Evolutionary conservation across 1,140 invertebrate species (phyloP), one percentile per base, ranked within the genome.

Genomic region (Lepidurus couesii): DNA sequence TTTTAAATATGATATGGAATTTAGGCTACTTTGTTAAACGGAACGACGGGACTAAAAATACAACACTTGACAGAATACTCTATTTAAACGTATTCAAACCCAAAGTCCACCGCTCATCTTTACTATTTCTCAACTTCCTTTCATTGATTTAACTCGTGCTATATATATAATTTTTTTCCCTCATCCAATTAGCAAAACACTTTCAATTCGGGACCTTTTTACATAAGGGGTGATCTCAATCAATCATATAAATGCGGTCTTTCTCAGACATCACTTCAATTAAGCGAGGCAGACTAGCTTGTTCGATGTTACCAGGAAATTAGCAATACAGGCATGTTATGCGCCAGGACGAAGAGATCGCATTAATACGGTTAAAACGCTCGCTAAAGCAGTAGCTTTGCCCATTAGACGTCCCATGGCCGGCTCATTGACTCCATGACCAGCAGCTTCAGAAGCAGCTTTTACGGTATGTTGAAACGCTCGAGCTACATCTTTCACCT

Each of bases 381-480:
- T 91, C 5, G 93, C 93, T 80, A 96, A 84, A 73, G 90, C 90
- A 81, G 94, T 93, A 0, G 94, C 93, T 83, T 93, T 89, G 47
- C 90, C 85, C 79, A 90, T 89, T 24, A 90, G 83, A 77, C 86
- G 83, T 77, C 85, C 85, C 85, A 89, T 87, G 73, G 86, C 83
- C 1, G 87, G 86, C 81, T 88, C 86, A 53, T 82, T 81, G 76
- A 84, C 80, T 34, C 81, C 82, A 79, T 84, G 84, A 6, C 85
- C 86, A 7, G 82, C 82, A 26, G 84, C 85, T 78, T 83, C 83
- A 24, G 82, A 81, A n/a, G 85, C 85, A 11, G 90, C 84, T 47
- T 77, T 79, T 26, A 75, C 78, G 21, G 77, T 82, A 74, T 73
- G 84, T 81, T 47, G 85, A 44, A 78, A 81, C 13, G 81, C 90